phyloP scores from a whole-genome alignment of 2,797 vertebrate genomes.

The Clarias laeviceps region DNA sequence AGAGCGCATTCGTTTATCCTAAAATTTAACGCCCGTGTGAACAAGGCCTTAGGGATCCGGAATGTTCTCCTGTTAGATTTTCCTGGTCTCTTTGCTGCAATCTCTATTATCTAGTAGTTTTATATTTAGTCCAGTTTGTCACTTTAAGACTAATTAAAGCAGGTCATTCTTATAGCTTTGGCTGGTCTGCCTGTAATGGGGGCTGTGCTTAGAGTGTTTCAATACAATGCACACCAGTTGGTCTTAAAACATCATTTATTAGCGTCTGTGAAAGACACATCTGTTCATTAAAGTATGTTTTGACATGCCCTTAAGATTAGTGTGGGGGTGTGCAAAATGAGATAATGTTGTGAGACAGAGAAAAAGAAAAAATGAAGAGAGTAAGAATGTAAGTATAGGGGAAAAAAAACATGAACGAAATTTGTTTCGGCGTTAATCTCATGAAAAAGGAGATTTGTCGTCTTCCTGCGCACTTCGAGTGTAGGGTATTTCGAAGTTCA shows the following conservation, averaged over 20 bases:
- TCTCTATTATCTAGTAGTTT: neutral
- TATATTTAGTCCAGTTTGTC: neutral
- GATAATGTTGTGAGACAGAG: neutral
- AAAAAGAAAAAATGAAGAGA: conserved; percentile 10
- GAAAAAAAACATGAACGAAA: conserved; percentile 16
- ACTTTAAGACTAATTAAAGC: neutral
- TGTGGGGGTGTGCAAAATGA: conserved; percentile 15
- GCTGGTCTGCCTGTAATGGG: neutral
- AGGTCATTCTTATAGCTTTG: neutral
- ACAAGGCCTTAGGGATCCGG: neutral
- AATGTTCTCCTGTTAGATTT: neutral
- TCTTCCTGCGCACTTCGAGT: conserved; percentile 68
- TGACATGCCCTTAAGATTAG: conserved; percentile 24
- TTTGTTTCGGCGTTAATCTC: conserved; percentile 52
- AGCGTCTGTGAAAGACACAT: conserved; percentile 9
- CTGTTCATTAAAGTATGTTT: conserved; percentile 25
- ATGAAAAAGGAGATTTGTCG: conserved; percentile 61
- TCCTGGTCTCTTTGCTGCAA: neutral
- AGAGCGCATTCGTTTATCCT: no score
- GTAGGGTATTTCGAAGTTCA: conserved; percentile 75
- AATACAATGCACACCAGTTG: conserved; percentile 15
- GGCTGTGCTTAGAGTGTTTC: neutral
- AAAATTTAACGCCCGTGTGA: no score
- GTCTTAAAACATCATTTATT: conserved; percentile 22
- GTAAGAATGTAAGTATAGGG: conserved; percentile 21